A percentile compares a stretch with the other conserved stretches of the same genome.
Conservation (phyloP, 2,797 vertebrate species). For the Ctenopoma multispine region DNA sequence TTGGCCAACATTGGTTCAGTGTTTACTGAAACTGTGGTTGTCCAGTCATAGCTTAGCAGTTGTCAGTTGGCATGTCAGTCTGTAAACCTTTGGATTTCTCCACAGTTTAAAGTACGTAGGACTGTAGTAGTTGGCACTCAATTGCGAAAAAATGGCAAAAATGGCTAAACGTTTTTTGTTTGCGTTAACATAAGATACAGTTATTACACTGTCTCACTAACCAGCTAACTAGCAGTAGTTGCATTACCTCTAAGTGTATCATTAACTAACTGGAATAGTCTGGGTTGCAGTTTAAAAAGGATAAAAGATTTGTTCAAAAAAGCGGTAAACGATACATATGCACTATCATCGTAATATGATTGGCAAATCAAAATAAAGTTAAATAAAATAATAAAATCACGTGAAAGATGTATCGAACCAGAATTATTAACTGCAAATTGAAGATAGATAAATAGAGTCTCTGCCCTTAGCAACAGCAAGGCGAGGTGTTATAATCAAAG, state of each 20-base stretch:
- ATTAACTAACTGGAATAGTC: not conserved
- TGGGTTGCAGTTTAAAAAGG: not conserved
- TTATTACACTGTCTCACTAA: not conserved
- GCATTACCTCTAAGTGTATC: not conserved
- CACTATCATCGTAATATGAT: not conserved
- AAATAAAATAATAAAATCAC: not conserved
- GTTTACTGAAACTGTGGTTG: not conserved
- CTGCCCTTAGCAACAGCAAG: slow-evolving; percentile 49
- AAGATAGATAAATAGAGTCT: slow-evolving; percentile 51
- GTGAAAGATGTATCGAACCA: too few relatives aligned
- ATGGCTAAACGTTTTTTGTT: not conserved
- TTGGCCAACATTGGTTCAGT: slow-evolving; percentile 10
- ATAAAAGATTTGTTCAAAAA: not conserved
- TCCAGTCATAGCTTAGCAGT: slow-evolving; percentile 14
- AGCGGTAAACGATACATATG: not conserved
- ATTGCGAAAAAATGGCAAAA: not conserved
- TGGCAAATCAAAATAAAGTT: not conserved
- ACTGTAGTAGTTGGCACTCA: not conserved
- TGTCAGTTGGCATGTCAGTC: not conserved
- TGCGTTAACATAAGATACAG: not conserved
- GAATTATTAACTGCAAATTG: too few relatives aligned
- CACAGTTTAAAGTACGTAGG: not conserved
- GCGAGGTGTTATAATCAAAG: slow-evolving; percentile 75
- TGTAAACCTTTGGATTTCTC: slow-evolving; percentile 7
- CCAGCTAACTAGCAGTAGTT: not conserved